Evolutionary conservation across 2,113 vertebrate species (phyloP).

Genomic region (Glaucomys volans): DNA sequence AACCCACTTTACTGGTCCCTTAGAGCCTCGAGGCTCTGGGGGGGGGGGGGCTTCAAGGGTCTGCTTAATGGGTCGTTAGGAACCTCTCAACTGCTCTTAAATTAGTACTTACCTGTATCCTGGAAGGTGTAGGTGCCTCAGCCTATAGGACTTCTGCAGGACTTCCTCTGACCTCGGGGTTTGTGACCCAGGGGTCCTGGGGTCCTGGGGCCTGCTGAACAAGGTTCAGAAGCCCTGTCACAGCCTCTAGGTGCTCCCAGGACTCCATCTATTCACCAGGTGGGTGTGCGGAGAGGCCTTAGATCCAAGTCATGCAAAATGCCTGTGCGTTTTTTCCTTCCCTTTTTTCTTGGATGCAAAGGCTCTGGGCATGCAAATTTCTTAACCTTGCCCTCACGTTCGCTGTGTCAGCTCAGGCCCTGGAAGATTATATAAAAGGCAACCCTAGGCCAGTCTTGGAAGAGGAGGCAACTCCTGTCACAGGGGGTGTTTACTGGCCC

Average conservation of each 20-base stretch:
- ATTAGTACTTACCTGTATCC: background rate
- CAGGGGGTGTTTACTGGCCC: conserved; percentile 53
- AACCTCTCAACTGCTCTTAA: background rate
- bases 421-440: conserved; percentile 70
- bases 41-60: background rate
- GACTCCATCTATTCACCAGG: background rate
- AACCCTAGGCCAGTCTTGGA: background rate
- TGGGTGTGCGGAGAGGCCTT: background rate
- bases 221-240: background rate
- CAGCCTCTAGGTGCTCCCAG: background rate
- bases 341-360: background rate
- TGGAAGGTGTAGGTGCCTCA: background rate
- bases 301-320: background rate
- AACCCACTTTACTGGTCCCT: background rate
- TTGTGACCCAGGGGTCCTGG: background rate
- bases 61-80: background rate
- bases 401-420: conserved; percentile 64
- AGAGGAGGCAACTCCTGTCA: conserved; percentile 13
- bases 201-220: background rate
- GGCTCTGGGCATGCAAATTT: conserved; percentile 71
- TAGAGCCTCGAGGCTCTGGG: background rate
- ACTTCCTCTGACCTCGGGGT: background rate
- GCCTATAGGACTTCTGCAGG: background rate
- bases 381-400: conserved; percentile 71
- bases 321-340: no score